These are phyloP conservation scores for Epirrita christyi DNA, from an alignment of 2,888 invertebrate species.

Conservation along the genomic window DNA sequence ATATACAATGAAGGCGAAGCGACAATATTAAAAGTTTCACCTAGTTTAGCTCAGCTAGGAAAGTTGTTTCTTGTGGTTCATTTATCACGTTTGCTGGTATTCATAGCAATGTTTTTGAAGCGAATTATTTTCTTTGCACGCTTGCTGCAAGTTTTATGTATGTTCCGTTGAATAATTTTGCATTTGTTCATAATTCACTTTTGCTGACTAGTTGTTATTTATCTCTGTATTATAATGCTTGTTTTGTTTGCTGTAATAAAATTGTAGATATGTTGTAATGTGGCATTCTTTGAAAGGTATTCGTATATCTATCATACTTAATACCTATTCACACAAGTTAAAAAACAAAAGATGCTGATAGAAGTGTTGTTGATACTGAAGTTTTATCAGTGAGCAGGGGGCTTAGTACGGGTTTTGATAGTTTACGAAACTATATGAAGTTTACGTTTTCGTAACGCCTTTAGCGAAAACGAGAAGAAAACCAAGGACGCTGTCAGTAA, in stretches of 20 bases:
- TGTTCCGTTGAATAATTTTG: slow-evolving; percentile 51
- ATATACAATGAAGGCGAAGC: slow-evolving; percentile 49
- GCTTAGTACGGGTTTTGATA: too few species aligned
- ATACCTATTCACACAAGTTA: too few species aligned
- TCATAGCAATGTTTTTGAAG: slow-evolving; percentile 73
- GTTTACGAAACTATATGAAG: too few species aligned
- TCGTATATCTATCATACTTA: too few species aligned
- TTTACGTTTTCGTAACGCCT: too few species aligned
- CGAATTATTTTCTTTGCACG: slow-evolving; percentile 71
- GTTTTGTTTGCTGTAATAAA: slow-evolving; percentile 6
- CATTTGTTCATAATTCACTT: slow-evolving; percentile 50
- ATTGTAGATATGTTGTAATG: slow-evolving; percentile 4
- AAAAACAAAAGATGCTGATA: too few species aligned
- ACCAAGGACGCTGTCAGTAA: too few species aligned
- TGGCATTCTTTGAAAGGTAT: slow-evolving; percentile 15
- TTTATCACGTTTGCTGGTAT: slow-evolving; percentile 75
- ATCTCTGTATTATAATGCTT: slow-evolving; percentile 15
- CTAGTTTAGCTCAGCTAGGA: slow-evolving; percentile 55
- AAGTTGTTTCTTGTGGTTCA: slow-evolving; percentile 63
- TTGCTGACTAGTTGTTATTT: slow-evolving; percentile 29
- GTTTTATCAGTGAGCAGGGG: too few species aligned
- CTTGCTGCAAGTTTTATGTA: slow-evolving; percentile 52
- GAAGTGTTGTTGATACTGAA: too few species aligned
- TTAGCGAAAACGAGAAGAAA: too few species aligned
- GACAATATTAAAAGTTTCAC: slow-evolving; percentile 39